Base-by-base conservation (phyloP, 2,888 invertebrate genomes). In the Conchocele bisecta region DNA sequence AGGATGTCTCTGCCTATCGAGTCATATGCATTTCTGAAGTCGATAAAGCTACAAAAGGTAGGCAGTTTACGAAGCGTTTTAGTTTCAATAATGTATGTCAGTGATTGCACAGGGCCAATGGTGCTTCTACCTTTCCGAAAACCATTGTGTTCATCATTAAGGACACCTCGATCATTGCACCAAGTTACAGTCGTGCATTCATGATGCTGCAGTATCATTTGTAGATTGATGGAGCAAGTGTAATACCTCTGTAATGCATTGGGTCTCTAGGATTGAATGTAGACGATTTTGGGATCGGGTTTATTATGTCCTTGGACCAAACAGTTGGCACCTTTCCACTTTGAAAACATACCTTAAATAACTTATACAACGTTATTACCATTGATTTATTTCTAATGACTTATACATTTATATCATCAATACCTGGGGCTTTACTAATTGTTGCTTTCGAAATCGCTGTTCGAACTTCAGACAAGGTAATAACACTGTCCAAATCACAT, bases 271-370 rank as follows among this genome's bases (percentile, higher is more conserved):
- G 35, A 33, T 68, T 61, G 7, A 9, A 24, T 15, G 57, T 66
- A 26, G 58, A 51, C 24, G 50, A 53, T 58, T 60, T 61, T 1
- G 51, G 57, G 22, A 61, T 68, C 28, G 39, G 61, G 33, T 20
- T 57, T 46, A 50, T 61, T n/a, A 50, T 42, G 13, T 26, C 61
- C n/a, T 41, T 17, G 17, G 24, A 56, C 60, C 61, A 68, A 3
- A 46, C 31, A 39, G 26, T 20, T 13, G 61, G 61, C 15, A 68
- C 41, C 17, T 42, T 53, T 26, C 60, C 53, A 22, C 17, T 35
- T 24, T 28, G 35, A 53, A 67, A 67, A 67, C 67, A 67, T 42
- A 53, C 20, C 29, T 51, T 35, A 60, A 67, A 60, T 33, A 67
- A 33, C 29, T 33, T 44, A 44, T 44, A 31, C 20, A 67, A 41